Percentiles rank a stretch among this genome's conserved stretches.
Conservation (phyloP, 2,888 invertebrate genomes). For the Sepioteuthis lessoniana region DNA sequence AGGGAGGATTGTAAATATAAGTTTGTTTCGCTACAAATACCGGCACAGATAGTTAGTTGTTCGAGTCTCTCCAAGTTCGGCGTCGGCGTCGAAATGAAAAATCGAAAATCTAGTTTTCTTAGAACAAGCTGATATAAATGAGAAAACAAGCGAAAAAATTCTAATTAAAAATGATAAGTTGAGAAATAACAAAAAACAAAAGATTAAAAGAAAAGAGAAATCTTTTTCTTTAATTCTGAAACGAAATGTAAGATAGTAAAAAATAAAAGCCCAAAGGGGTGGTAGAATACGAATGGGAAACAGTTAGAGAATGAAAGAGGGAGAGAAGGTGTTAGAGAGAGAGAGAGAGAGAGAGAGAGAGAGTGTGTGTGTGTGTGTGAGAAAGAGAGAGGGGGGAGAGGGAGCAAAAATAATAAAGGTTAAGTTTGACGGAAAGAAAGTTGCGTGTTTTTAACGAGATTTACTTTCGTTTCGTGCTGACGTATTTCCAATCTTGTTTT, state of each 20-base stretch:
- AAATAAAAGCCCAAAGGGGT: too few relatives aligned
- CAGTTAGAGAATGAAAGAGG: neutral
- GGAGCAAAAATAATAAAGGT: neutral
- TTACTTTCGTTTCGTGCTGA: slow-evolving; percentile 33
- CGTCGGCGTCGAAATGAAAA: neutral
- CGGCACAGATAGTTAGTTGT: neutral
- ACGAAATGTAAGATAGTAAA: neutral
- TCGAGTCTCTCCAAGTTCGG: neutral
- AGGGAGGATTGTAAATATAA: slow-evolving; percentile 16
- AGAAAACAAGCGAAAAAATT: neutral
- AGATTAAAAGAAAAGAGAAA: neutral
- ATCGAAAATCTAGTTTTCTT: neutral
- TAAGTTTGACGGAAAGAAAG: neutral
- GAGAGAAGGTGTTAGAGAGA: neutral
- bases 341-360: neutral
- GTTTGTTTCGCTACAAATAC: neutral
- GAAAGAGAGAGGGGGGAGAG: neutral
- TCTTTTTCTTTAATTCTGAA: neutral
- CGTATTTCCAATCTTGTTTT: slow-evolving; percentile 7
- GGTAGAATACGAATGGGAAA: too few relatives aligned
- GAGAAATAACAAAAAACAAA: neutral
- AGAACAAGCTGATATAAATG: neutral
- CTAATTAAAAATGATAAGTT: slow-evolving; percentile 25
- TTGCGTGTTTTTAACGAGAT: neutral
- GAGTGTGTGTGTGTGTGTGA: too few relatives aligned